Base-by-base conservation (phyloP, 2,888 invertebrate genomes). In the Boloria euphrosyne region DNA sequence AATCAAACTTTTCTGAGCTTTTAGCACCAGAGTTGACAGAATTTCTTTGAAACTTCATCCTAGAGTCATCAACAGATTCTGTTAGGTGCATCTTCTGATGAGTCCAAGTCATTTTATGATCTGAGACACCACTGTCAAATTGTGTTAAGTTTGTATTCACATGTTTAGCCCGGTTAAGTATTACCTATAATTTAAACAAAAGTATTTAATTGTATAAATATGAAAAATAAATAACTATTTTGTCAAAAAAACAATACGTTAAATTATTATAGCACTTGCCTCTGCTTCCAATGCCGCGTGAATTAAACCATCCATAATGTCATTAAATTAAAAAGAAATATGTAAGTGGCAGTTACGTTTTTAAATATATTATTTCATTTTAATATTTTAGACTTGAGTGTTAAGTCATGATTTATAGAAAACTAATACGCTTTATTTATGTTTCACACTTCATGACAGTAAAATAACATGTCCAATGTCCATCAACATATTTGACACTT, bases 291-390 rank as follows among this genome's bases (percentile, higher is more conserved):
- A 88, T 92, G 92, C 91, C 89, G 92, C 90, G 90, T 92, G 91
- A 90, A 91, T 90, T 91, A 92, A 91, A 89, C 91, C 91, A 92
- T 92, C 92, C 91, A 92, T 92, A 91, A 85, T 92, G 91, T 89
- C 87, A 90, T 90, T 89, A 87, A n/a, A 86, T 83, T 86, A 86
- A 82, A 87, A 87, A 86, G 84, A 84, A 87, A 83, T 89, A 84
- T 85, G 79, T 85, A 81, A 84, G 80, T 84, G 82, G 82, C 82
- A 86, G 84, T 82, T 84, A 80, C 82, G 82, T 85, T 86, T 82
- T 83, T 78, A 79, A 80, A 80, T 83, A 74, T 83, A 84, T 84
- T 89, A 85, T 84, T 86, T 87, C 89, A 89, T 91, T 87, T 84
- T 90, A 86, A 78, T 77, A 78, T 78, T 81, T 86, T 86, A 86